phyloP scores from a whole-genome alignment of 2,888 invertebrate species.

The Pogonocherus hispidulus region DNA sequence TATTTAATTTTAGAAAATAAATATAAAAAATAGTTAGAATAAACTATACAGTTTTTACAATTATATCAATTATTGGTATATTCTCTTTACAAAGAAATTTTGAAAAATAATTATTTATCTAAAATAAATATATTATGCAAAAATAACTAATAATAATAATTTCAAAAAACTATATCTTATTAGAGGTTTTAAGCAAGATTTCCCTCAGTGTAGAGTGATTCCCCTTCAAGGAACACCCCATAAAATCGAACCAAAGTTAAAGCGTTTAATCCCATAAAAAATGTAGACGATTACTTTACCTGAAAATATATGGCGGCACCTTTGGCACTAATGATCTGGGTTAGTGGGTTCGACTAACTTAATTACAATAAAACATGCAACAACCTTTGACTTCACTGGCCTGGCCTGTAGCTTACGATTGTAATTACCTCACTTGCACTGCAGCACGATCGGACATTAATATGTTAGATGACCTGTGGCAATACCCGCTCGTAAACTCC shows the following conservation, averaged over 20 bases:
- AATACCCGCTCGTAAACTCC: not conserved
- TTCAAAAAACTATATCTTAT: too few species aligned
- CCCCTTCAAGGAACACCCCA: too few species aligned
- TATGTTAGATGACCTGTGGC: not conserved
- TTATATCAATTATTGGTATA: too few species aligned
- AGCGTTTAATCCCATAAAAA: not conserved
- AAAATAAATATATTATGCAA: too few species aligned
- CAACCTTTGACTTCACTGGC: constrained; percentile 11
- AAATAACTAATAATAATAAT: too few species aligned
- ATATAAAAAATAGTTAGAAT: too few species aligned
- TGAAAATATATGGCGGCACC: not conserved
- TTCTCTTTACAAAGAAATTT: too few species aligned
- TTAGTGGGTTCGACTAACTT: constrained; percentile 11
- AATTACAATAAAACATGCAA: constrained; percentile 9
- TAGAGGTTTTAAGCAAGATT: too few species aligned
- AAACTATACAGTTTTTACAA: too few species aligned
- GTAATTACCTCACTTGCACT: not conserved
- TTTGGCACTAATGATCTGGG: constrained; percentile 11
- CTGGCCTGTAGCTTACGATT: not conserved
- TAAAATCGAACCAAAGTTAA: not conserved
- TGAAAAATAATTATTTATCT: too few species aligned
- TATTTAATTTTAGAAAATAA: too few species aligned
- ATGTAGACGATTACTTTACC: not conserved
- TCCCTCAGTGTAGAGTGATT: too few species aligned
- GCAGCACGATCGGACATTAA: not conserved